phyloP scores from a whole-genome alignment of 2,888 invertebrate genomes.

The Diarsia rubi region DNA sequence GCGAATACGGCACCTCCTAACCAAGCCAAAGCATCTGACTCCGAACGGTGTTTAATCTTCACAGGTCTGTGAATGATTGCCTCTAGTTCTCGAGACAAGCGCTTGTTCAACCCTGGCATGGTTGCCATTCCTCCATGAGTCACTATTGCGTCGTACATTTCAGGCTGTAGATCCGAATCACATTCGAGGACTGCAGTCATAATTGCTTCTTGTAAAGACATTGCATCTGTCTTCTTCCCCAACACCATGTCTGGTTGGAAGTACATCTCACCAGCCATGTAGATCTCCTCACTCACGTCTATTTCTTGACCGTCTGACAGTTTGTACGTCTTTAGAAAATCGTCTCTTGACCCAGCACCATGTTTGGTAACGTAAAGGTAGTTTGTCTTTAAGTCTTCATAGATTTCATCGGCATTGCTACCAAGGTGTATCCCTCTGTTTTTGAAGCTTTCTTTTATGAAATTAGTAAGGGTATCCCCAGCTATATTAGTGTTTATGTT shows the following conservation, averaged over 20 bases:
- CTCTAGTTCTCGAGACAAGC: constrained; percentile 76
- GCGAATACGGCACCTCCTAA: constrained; percentile 83
- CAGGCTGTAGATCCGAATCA: constrained; percentile 75
- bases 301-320: constrained; percentile 77
- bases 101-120: constrained; percentile 75
- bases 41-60: constrained; percentile 73
- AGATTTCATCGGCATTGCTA: constrained; percentile 36
- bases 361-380: constrained; percentile 73
- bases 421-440: constrained; percentile 68
- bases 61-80: constrained; percentile 66
- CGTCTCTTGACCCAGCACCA: constrained; percentile 60
- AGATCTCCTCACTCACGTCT: constrained; percentile 77
- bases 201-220: constrained; percentile 76
- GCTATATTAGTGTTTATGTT: constrained; percentile 77
- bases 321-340: constrained; percentile 65
- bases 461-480: constrained; percentile 71
- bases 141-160: constrained; percentile 75
- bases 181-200: constrained; percentile 75
- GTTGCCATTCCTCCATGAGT: constrained; percentile 80
- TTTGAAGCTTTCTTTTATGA: constrained; percentile 70
- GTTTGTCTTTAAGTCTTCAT: constrained; percentile 34
- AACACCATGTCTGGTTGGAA: constrained; percentile 77
- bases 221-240: constrained; percentile 59
- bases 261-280: constrained; percentile 77
- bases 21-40: constrained; percentile 80